Evolutionary conservation across 1,140 invertebrate genomes (phyloP).

Genomic region (Drosophila miranda): DNA sequence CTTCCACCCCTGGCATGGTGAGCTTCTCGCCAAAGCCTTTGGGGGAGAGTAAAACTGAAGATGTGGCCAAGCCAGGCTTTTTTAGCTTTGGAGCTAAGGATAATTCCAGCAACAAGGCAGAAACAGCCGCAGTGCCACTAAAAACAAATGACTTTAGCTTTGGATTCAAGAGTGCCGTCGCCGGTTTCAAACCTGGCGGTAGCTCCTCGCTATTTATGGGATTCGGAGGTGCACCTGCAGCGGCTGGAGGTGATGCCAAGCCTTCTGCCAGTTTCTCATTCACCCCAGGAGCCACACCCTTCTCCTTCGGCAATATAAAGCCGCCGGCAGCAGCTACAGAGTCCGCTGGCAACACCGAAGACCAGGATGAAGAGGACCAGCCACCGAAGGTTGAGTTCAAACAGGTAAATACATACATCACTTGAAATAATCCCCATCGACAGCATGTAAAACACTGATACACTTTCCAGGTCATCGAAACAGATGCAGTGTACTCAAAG

Average conservation of each 20-base stretch:
- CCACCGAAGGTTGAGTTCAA: conserved; percentile 93
- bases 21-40: conserved; percentile 34
- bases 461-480: conserved; percentile 87
- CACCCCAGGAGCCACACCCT: conserved; percentile 83
- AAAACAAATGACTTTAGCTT: conserved; percentile 73
- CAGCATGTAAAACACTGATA: conserved; percentile 70
- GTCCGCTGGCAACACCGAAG: conserved; percentile 65
- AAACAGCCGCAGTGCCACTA: conserved; percentile 14
- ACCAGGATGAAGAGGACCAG: conserved; percentile 88
- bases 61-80: conserved; percentile 34
- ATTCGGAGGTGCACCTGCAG: conserved; percentile 55
- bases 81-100: conserved; percentile 44
- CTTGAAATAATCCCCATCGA: not conserved
- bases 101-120: conserved; percentile 13
- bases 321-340: conserved; percentile 42
- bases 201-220: conserved; percentile 24
- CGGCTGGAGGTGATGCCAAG: conserved; percentile 11
- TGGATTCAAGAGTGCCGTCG: conserved; percentile 41
- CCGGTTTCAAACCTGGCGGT: conserved; percentile 48
- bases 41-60: conserved; percentile 2
- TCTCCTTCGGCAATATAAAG: conserved; percentile 84
- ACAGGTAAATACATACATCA: conserved; percentile 41
- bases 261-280: conserved; percentile 77
- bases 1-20: conserved; percentile 38
- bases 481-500: conserved; percentile 92